These are phyloP conservation scores for Drosophila paranaensis DNA, from an alignment of 2,888 invertebrate species.

Conservation along the genomic window DNA sequence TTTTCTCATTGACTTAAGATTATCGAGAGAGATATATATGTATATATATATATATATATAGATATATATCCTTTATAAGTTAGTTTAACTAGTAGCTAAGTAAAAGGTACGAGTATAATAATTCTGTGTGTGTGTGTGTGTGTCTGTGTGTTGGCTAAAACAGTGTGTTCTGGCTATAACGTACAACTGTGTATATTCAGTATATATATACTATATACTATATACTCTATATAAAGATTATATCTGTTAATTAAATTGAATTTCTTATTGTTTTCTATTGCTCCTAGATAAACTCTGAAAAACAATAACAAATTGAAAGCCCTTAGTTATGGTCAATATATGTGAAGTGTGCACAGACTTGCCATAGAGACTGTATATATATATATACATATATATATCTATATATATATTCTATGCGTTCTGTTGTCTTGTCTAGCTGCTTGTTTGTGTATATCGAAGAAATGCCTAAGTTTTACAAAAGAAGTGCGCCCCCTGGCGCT, in stretches of 20 bases:
- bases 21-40: neutral
- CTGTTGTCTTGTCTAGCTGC: conserved; percentile 15
- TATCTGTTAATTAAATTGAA: conserved; percentile 50
- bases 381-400: conserved; percentile 10
- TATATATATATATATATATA: neutral
- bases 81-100: conserved; percentile 70
- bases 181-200: conserved; percentile 26
- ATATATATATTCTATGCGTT: conserved; percentile 3
- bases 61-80: conserved; percentile 46
- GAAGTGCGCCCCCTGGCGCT: conserved; percentile 24
- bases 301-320: conserved; percentile 83
- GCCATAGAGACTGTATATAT: neutral
- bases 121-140: conserved; percentile 38
- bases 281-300: conserved; percentile 80
- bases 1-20: conserved; percentile 14
- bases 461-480: conserved; percentile 65
- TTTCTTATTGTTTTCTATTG: conserved; percentile 32
- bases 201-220: conserved; percentile 18
- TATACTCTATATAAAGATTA: conserved; percentile 29
- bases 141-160: conserved; percentile 40
- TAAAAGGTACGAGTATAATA: conserved; percentile 78
- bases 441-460: conserved; percentile 29
- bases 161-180: conserved; percentile 41
- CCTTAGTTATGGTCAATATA: conserved; percentile 58
- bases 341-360: conserved; percentile 27